A percentile compares a stretch with the other conserved stretches of the same genome.
phyloP scores from a whole-genome alignment of 2,113 vertebrate species.

The Ancistrus triradiatus region DNA sequence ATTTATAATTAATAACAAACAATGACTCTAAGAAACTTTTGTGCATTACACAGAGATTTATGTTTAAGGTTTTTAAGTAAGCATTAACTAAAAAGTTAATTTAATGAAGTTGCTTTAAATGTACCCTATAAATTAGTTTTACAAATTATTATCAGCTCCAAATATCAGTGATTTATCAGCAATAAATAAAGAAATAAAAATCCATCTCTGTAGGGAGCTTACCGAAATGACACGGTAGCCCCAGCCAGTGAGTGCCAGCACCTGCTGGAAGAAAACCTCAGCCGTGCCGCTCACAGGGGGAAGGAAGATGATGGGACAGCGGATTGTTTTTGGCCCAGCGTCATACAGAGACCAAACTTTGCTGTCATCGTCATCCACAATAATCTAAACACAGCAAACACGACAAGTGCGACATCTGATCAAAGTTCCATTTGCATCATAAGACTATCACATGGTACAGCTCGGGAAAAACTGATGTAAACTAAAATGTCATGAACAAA shows the following conservation, averaged over 20 bases:
- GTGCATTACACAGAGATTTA: no score
- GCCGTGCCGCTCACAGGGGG: conserved; percentile 96
- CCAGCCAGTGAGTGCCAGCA: conserved; percentile 90
- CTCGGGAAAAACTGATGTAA: no score
- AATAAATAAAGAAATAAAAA: not conserved
- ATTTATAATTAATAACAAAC: no score
- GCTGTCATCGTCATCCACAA: conserved; percentile 96
- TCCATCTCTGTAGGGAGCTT: conserved; percentile 58
- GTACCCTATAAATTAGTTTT: no score
- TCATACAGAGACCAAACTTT: conserved; percentile 98
- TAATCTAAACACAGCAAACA: conserved; percentile 74
- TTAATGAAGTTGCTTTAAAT: no score
- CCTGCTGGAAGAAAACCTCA: conserved; percentile 95
- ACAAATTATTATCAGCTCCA: not conserved
- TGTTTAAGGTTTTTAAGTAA: no score
- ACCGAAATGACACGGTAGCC: conserved; percentile 97
- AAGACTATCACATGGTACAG: conserved; percentile 17
- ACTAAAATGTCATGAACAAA: not conserved
- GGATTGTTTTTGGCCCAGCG: conserved; percentile 87
- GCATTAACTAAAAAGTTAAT: no score
- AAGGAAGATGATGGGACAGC: conserved; percentile 94
- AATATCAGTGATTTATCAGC: not conserved
- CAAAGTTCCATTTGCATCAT: conserved; percentile 15
- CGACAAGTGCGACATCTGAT: not conserved
- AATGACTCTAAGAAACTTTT: no score